Evolutionary conservation across 2,888 invertebrate genomes (phyloP).

Genomic region (Dermolepida albohirtum): DNA sequence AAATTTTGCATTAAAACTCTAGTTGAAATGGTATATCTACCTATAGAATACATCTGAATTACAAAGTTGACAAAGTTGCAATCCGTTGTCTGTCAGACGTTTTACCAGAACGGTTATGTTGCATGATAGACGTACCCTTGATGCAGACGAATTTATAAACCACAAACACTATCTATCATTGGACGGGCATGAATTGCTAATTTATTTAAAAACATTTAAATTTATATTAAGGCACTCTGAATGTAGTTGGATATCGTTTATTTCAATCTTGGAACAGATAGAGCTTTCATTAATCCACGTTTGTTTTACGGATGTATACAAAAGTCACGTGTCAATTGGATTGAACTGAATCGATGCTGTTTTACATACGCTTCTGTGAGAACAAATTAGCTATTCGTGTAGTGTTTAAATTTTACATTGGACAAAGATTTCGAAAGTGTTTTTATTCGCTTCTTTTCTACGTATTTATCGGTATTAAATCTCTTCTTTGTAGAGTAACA

Average conservation of each 20-base stretch:
- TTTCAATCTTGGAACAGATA: slow-evolving; percentile 46
- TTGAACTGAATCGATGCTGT: slow-evolving; percentile 37
- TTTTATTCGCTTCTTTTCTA: no score
- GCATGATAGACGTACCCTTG: slow-evolving; percentile 40
- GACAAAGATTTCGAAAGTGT: no score
- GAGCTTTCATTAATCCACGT: slow-evolving; percentile 45
- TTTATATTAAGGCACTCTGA: slow-evolving; percentile 47
- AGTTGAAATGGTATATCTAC: neutral
- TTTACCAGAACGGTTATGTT: slow-evolving; percentile 26
- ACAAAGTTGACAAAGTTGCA: slow-evolving; percentile 41
- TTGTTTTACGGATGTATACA: slow-evolving; percentile 45
- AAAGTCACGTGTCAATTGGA: slow-evolving; percentile 46
- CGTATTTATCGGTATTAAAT: no score
- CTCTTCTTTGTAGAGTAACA: no score
- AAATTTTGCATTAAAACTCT: neutral
- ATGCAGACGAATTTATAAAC: slow-evolving; percentile 49
- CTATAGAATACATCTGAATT: slow-evolving; percentile 36
- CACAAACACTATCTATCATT: slow-evolving; percentile 48
- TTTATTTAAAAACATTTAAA: slow-evolving; percentile 52
- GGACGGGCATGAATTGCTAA: slow-evolving; percentile 51
- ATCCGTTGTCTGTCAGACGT: slow-evolving; percentile 33
- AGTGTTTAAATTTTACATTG: slow-evolving; percentile 36
- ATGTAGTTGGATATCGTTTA: slow-evolving; percentile 43
- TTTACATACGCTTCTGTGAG: slow-evolving; percentile 43
- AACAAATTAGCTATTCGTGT: slow-evolving; percentile 43